Evolutionary conservation across 64 coral and sea anemone genomes (phyloP).

Genomic region (Cladopsammia gracilis): DNA sequence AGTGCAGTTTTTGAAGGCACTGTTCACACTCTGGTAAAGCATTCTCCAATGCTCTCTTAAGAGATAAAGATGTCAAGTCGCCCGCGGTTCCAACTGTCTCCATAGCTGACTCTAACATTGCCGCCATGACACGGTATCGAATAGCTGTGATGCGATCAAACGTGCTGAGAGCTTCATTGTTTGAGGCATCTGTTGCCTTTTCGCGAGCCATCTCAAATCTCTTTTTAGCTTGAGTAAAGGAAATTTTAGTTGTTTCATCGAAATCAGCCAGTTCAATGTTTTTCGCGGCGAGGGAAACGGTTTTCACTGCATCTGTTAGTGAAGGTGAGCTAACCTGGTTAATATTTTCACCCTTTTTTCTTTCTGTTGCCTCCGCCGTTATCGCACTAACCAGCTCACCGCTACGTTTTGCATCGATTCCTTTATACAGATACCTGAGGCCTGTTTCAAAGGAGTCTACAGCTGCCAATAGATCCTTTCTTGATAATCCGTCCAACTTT

Average conservation of each 20-base stretch:
- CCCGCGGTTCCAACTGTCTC: no score
- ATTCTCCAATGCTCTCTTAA: no score
- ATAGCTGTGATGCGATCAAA: conserved; percentile 43
- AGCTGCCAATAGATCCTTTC: conserved; percentile 44
- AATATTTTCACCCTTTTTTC: no score
- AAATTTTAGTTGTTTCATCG: not conserved
- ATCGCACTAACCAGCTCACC: no score
- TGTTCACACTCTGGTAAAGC: no score
- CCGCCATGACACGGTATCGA: conserved; percentile 15
- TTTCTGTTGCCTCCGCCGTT: no score
- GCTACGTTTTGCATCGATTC: not conserved
- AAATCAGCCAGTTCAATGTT: not conserved
- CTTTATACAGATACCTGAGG: not conserved
- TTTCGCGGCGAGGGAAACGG: not conserved
- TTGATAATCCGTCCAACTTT: conserved; percentile 32
- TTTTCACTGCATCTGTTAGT: not conserved
- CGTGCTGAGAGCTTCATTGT: conserved; percentile 31
- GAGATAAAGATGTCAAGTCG: no score
- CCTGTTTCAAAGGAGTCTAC: conserved; percentile 2
- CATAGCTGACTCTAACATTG: no score
- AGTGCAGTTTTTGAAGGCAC: no score
- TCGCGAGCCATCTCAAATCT: conserved; percentile 21
- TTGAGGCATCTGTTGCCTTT: conserved; percentile 55
- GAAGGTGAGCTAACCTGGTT: not conserved
- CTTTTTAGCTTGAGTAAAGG: not conserved